A percentile compares a stretch with the other conserved stretches of the same genome.
Conservation (phyloP, 1,140 invertebrate genomes). For the Latrodectus geometricus region DNA sequence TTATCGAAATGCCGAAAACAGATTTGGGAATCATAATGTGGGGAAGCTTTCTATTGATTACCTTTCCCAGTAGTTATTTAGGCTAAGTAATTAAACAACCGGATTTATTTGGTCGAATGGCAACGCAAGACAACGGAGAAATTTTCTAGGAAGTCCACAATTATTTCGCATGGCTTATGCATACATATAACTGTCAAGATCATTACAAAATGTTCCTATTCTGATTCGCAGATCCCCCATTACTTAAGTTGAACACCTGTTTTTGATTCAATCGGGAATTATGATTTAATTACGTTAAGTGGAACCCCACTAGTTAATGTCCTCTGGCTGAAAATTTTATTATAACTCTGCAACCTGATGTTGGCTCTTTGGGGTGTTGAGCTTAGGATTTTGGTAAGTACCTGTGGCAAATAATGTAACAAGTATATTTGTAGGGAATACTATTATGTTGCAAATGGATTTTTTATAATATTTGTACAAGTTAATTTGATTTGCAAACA, state of each 20-base stretch:
- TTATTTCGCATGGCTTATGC: background rate
- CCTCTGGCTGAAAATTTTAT: slow-evolving; percentile 23
- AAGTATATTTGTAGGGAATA: background rate
- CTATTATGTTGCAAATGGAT: too few species aligned
- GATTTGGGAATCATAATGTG: too few species aligned
- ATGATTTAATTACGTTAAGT: slow-evolving; percentile 50
- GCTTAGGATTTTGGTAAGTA: background rate
- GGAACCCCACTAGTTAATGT: slow-evolving; percentile 1
- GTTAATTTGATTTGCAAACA: background rate
- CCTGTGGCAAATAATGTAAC: background rate
- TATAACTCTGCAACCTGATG: background rate
- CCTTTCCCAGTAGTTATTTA: background rate
- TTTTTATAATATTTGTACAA: background rate
- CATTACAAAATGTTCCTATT: slow-evolving; percentile 32
- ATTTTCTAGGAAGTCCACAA: background rate
- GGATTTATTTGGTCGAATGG: slow-evolving; percentile 14
- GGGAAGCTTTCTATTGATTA: background rate
- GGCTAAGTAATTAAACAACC: slow-evolving; percentile 18
- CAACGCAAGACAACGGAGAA: background rate
- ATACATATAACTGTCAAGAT: slow-evolving; percentile 20
- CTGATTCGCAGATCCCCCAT: slow-evolving; percentile 26
- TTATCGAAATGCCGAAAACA: too few species aligned
- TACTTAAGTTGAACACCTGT: slow-evolving; percentile 30
- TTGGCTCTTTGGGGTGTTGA: background rate
- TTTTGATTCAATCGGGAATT: slow-evolving; percentile 36